A percentile compares a stretch with the other conserved stretches of the same genome.
Evolutionary conservation across 2,113 vertebrate species (phyloP).

Genomic region (Rhinopomastus cyanomelas): DNA sequence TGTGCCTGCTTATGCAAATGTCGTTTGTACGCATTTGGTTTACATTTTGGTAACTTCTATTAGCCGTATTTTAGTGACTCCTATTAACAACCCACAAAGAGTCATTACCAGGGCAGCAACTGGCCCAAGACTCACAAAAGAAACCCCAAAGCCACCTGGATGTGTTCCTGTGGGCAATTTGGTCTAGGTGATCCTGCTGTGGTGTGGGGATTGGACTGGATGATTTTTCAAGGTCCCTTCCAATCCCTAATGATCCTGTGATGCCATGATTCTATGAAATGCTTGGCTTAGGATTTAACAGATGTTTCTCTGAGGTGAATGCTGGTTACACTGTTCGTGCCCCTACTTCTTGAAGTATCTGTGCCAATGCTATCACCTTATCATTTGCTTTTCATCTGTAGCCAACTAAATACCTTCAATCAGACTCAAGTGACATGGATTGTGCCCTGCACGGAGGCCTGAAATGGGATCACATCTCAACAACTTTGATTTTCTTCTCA

Average conservation of each 20-base stretch:
- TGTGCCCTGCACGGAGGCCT: neutral
- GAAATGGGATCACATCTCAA: neutral
- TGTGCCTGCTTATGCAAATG: constrained; percentile 7
- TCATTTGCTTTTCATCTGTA: constrained; percentile 1
- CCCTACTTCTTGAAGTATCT: neutral
- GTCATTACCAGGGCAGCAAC: neutral
- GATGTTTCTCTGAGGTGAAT: neutral
- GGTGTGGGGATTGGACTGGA: too few species aligned
- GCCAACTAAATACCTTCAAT: constrained; percentile 31
- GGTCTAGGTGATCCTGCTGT: too few species aligned
- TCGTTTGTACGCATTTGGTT: constrained; percentile 13
- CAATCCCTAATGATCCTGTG: too few species aligned
- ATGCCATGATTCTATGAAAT: too few species aligned
- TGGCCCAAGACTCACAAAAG: too few species aligned
- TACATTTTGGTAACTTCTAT: constrained; percentile 24
- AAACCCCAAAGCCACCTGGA: too few species aligned
- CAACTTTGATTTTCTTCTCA: neutral
- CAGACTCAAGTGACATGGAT: neutral
- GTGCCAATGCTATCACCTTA: neutral
- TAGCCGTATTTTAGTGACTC: too few species aligned
- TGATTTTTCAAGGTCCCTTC: too few species aligned
- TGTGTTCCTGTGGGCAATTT: too few species aligned
- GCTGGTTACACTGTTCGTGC: neutral
- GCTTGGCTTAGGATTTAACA: neutral
- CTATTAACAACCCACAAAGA: neutral